A percentile compares a stretch with the other conserved stretches of the same genome.
Conservation (phyloP, 2,113 vertebrate species). For the Genyomyrus donnyi region DNA sequence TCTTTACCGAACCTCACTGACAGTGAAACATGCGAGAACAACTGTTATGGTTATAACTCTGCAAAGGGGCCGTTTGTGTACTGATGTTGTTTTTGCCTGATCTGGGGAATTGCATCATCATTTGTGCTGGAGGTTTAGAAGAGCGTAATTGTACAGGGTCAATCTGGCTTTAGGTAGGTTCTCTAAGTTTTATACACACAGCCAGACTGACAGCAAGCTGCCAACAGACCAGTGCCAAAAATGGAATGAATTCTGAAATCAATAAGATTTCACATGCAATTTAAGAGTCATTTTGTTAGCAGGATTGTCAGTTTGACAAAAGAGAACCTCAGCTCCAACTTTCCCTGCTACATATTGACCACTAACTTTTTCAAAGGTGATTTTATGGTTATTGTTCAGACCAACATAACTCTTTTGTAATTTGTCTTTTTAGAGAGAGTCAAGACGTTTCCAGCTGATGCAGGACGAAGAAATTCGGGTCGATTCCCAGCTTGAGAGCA, state of each 20-base stretch:
- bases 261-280: constrained; percentile 9
- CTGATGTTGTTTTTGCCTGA: background rate
- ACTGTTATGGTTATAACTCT: background rate
- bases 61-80: background rate
- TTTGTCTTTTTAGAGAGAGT: background rate
- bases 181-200: background rate
- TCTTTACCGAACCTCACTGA: background rate
- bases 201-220: background rate
- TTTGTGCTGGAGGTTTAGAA: background rate
- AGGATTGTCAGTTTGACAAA: background rate
- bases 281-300: background rate
- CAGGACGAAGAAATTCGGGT: background rate
- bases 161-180: background rate
- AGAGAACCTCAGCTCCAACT: background rate
- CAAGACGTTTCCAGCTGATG: background rate
- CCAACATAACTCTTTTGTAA: background rate
- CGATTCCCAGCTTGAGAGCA: background rate
- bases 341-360: background rate
- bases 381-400: background rate
- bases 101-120: background rate
- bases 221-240: background rate
- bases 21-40: background rate
- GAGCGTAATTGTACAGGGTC: background rate
- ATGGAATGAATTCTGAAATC: constrained; percentile 9
- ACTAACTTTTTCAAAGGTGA: background rate